A percentile compares a stretch with the other conserved stretches of the same genome.
These are phyloP conservation scores for Vulpes lagopus DNA, from an alignment of 2,113 vertebrate species.

Conservation along the genomic window DNA sequence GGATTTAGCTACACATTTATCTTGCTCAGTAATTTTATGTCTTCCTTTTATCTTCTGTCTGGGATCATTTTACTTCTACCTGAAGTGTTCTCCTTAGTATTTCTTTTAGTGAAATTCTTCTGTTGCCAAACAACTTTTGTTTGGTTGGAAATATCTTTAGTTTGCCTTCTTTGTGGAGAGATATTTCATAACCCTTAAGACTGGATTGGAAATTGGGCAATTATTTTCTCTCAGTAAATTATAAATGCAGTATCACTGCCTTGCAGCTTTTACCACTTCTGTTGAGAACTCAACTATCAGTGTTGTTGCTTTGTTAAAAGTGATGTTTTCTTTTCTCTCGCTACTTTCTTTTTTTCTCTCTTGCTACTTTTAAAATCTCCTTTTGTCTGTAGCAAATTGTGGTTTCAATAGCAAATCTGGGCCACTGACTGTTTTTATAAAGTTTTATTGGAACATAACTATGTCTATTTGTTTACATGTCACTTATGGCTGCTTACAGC, in stretches of 20 bases:
- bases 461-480: not conserved
- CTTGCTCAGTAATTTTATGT: not conserved
- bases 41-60: not conserved
- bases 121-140: conserved; percentile 12
- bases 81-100: not conserved
- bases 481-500: not conserved
- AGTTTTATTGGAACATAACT: not conserved
- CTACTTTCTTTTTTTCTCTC: conserved; percentile 14
- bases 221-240: conserved; percentile 50
- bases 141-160: conserved; percentile 12
- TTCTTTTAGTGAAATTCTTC: not conserved
- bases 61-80: not conserved
- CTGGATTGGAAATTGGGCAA: not conserved
- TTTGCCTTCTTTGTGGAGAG: conserved; percentile 31
- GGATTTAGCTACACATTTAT: not conserved
- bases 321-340: not conserved
- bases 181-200: conserved; percentile 22
- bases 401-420: not conserved
- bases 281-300: conserved; percentile 18
- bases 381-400: not conserved
- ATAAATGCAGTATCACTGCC: not conserved
- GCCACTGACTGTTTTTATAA: not conserved
- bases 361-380: conserved; percentile 11
- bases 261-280: not conserved
- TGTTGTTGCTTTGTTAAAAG: not conserved